Evolutionary conservation across 2,888 invertebrate species (phyloP), one percentile per base, ranked within the genome.

Genomic region (Aethes cnicana): DNA sequence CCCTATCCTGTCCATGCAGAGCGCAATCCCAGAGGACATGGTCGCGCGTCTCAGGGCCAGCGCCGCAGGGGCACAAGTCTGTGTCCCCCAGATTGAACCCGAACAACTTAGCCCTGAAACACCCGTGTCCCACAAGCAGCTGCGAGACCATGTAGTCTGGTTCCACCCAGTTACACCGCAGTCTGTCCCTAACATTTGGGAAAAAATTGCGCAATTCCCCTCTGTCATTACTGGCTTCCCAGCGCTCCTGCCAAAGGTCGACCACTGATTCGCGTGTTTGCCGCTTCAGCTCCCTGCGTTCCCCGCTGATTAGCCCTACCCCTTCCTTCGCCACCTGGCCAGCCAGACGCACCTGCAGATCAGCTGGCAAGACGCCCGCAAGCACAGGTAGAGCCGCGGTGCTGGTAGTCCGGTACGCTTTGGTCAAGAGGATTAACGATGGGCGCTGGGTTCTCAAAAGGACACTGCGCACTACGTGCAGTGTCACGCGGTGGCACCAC

Each of bases 321-420:
- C 39, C 16, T 46, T 32, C 17, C 23, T 11, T 8, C 7, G 4
- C 12, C 1, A 17, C 16, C 7, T n/a, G 4, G 37, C 42, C 43
- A 9, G 23, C 43, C 16, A 23, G 21, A 33, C 23, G 30, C 17
- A 23, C 20, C 21, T 43, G 53, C 20, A 62, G 56, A 41, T 64
- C 63, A 3, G 57, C 61, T 5, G 67, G 64, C 30, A 66, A 53
- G 6, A 65, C 65, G 0, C 64, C 63, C 0, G 64, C 66, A 0
- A 68, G 50, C 12, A 68, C 66, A 0, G 62, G 58, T 33, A 68
- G 36, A 1, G 64, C 64, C 1, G 56, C 58, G 0, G 62, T 56
- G 35, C 66, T 65, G n/a, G 21, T 14, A 1, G 66, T 50, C 6
- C 64, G 47, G 54, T 66, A 69, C 0, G 67, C 68, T 50, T 70